Conservation (phyloP, 2,113 vertebrate species). For the Dolichotis patagonum region DNA sequence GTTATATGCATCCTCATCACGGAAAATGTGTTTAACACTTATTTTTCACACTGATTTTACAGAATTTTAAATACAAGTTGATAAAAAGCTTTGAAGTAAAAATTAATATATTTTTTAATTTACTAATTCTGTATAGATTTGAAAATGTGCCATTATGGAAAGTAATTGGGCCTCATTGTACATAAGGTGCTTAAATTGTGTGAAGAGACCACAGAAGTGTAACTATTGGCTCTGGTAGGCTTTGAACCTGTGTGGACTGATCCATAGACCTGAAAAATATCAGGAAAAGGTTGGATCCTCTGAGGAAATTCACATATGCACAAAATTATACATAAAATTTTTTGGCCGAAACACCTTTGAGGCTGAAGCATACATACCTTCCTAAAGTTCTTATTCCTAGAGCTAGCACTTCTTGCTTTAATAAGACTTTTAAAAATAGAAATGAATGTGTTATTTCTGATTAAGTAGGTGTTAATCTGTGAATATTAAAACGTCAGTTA, state of each 20-base stretch:
- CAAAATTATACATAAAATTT: neutral
- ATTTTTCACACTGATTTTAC: neutral
- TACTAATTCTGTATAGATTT: neutral
- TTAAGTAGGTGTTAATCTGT: neutral
- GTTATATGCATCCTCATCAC: neutral
- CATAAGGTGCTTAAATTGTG: neutral
- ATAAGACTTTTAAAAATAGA: neutral
- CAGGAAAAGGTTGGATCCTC: neutral
- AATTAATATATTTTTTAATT: neutral
- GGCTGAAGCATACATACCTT: neutral
- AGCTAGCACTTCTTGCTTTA: neutral
- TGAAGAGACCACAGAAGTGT: neutral
- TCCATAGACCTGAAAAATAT: neutral
- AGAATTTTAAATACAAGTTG: neutral
- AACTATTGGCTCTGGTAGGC: neutral
- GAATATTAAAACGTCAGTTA: neutral
- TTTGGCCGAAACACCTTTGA: neutral
- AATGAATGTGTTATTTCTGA: constrained; percentile 27
- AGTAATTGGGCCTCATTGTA: neutral
- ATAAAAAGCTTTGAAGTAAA: constrained; percentile 17
- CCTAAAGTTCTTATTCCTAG: neutral
- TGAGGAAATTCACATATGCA: neutral
- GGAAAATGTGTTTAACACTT: constrained; percentile 5
- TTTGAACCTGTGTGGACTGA: neutral
- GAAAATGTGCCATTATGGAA: neutral